Conservation (phyloP, 2,797 vertebrate genomes). For the Enteromius radiatus region DNA sequence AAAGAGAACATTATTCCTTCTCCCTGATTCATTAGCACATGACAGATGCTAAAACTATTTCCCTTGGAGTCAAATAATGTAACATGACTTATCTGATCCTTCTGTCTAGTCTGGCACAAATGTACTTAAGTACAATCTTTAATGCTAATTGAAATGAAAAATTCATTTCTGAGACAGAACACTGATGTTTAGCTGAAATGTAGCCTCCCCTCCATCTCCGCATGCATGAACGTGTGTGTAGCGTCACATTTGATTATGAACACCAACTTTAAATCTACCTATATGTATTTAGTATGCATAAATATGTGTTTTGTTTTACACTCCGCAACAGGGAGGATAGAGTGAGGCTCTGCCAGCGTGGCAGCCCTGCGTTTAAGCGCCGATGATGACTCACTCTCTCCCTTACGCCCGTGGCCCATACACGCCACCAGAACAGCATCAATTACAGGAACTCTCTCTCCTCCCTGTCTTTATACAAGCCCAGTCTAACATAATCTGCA, state of each 20-base stretch:
- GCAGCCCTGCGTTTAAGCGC: constrained; percentile 30
- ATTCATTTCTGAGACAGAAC: background rate
- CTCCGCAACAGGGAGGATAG: background rate
- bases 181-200: background rate
- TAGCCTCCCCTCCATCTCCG: background rate
- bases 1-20: constrained; percentile 27
- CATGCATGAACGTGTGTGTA: background rate
- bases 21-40: constrained; percentile 18
- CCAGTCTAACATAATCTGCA: constrained; percentile 36
- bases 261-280: background rate
- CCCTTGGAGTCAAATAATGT: background rate
- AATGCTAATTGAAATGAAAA: background rate
- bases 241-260: background rate
- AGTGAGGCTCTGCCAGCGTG: constrained; percentile 41
- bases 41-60: constrained; percentile 14
- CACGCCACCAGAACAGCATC: constrained; percentile 24
- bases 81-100: constrained; percentile 18
- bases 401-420: constrained; percentile 15
- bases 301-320: background rate
- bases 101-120: background rate
- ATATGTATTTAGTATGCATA: background rate
- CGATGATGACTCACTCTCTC: constrained; percentile 59
- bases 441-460: constrained; percentile 37
- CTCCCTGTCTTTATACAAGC: constrained; percentile 23
- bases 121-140: background rate